phyloP scores from a whole-genome alignment of 1,140 invertebrate genomes.

The Hermetia illucens region DNA sequence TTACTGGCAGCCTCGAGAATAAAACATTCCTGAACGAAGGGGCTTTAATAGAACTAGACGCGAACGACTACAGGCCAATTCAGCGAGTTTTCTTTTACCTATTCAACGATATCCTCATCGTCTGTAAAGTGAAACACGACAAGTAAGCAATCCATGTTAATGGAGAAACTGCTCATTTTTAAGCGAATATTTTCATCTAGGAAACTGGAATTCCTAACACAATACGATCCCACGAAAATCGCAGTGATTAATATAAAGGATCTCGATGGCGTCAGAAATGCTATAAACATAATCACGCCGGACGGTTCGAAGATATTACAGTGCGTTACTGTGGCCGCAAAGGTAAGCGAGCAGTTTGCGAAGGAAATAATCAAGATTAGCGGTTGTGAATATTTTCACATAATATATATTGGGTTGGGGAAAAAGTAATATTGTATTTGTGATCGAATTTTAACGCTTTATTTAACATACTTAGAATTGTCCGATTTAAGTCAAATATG shows the following conservation, averaged over 20 bases:
- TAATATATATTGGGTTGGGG: too few relatives aligned
- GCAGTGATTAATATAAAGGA: conserved; percentile 93
- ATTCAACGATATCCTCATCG: conserved; percentile 72
- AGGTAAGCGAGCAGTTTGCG: conserved; percentile 34
- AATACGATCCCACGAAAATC: conserved; percentile 82
- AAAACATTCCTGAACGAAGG: conserved; percentile 75
- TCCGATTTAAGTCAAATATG: too few relatives aligned
- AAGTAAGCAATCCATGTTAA: conserved; percentile 34
- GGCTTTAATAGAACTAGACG: conserved; percentile 78
- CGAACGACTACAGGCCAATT: conserved; percentile 69
- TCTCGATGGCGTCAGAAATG: conserved; percentile 76
- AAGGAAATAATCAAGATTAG: too few relatives aligned
- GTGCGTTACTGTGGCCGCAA: conserved; percentile 68
- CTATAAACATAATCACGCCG: conserved; percentile 88
- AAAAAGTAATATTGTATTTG: too few relatives aligned
- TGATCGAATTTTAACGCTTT: too few relatives aligned
- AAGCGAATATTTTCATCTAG: conserved; percentile 39
- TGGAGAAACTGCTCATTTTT: neutral
- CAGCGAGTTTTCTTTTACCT: conserved; percentile 86
- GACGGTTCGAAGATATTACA: conserved; percentile 88
- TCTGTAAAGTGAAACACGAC: conserved; percentile 38
- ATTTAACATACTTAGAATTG: too few relatives aligned
- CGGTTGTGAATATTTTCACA: too few relatives aligned
- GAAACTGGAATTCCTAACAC: conserved; percentile 75
- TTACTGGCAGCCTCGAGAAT: conserved; percentile 55